These are phyloP conservation scores for Nasonia giraulti DNA, from an alignment of 1,140 invertebrate genomes.

Conservation along the genomic window DNA sequence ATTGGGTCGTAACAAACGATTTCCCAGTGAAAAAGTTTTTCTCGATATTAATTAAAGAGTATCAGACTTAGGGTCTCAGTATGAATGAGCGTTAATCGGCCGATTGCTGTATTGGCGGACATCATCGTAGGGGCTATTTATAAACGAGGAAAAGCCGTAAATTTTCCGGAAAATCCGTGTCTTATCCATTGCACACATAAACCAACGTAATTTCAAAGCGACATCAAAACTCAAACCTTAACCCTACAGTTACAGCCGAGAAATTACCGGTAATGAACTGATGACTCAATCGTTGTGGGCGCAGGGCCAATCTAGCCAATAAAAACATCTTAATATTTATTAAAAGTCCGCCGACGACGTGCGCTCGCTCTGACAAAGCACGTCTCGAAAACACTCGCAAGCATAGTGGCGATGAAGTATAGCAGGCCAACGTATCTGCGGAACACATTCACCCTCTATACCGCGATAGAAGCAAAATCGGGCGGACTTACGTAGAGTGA, in stretches of 20 bases:
- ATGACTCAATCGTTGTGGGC: slow-evolving; percentile 14
- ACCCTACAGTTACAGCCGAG: neutral
- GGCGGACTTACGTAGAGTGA: neutral
- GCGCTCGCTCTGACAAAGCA: slow-evolving; percentile 60
- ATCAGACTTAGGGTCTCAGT: too few relatives aligned
- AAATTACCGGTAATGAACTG: slow-evolving; percentile 22
- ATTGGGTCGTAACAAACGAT: too few relatives aligned
- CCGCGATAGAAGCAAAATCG: slow-evolving; percentile 1
- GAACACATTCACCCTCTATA: neutral
- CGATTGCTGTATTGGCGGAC: too few relatives aligned
- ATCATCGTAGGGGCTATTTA: too few relatives aligned
- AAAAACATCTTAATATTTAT: slow-evolving; percentile 24
- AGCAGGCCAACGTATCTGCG: neutral
- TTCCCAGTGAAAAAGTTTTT: too few relatives aligned
- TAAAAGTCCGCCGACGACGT: slow-evolving; percentile 52
- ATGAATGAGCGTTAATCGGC: too few relatives aligned
- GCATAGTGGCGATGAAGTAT: neutral
- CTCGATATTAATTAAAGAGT: too few relatives aligned
- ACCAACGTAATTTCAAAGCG: too few relatives aligned
- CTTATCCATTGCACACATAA: too few relatives aligned
- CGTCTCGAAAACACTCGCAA: slow-evolving; percentile 45
- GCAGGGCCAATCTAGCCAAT: slow-evolving; percentile 7
- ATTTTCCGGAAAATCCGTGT: too few relatives aligned
- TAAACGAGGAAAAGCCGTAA: too few relatives aligned
- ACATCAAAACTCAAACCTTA: neutral